phyloP scores from a whole-genome alignment of 1,140 invertebrate genomes.

The Muscidifurax raptorellus region DNA sequence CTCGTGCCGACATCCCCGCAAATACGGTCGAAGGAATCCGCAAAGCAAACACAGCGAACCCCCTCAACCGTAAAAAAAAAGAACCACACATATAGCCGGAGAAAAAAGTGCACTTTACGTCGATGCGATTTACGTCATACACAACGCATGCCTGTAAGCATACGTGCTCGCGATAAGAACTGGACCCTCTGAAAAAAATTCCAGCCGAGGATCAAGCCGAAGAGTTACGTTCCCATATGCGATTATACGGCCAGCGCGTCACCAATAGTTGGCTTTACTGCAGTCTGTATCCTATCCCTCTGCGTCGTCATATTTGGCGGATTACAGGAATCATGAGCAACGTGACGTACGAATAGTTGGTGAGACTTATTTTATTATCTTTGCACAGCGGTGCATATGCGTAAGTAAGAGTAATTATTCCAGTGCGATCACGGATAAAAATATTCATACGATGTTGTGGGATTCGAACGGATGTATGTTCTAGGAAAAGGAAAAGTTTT shows the following conservation, averaged over 20 bases:
- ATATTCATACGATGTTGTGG: neutral
- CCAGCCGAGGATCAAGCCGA: neutral
- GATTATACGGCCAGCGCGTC: neutral
- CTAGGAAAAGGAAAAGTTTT: neutral
- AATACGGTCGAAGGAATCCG: neutral
- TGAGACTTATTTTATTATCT: slow-evolving; percentile 5
- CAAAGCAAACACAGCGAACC: neutral
- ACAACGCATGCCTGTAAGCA: neutral
- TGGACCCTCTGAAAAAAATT: neutral
- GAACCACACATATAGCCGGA: neutral
- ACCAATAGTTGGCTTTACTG: neutral
- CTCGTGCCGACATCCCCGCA: neutral
- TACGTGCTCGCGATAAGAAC: neutral
- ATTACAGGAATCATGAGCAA: neutral
- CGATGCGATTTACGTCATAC: slow-evolving; percentile 7
- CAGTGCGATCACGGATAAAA: slow-evolving; percentile 5
- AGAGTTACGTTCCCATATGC: neutral
- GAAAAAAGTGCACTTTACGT: slow-evolving; percentile 11
- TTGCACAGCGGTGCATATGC: neutral
- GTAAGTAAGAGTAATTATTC: neutral
- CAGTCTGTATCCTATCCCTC: neutral
- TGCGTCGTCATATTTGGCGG: neutral
- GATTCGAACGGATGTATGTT: neutral
- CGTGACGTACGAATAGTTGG: neutral
- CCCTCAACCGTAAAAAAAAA: neutral